Base-by-base conservation (phyloP, 1,140 invertebrate species). In the Antheraea mylitta region DNA sequence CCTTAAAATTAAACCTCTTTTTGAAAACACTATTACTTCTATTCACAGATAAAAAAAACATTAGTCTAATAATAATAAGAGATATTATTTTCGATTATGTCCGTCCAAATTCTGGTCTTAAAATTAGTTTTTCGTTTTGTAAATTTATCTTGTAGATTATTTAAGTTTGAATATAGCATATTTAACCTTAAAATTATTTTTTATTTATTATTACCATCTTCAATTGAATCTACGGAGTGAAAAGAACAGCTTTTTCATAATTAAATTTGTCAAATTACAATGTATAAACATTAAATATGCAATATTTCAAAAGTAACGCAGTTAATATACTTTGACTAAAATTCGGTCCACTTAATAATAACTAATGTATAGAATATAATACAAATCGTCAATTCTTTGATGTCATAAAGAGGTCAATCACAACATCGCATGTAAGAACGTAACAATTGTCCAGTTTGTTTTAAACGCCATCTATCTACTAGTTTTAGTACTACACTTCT, bases 101-200 rank as follows among this genome's bases (percentile, higher is more conserved):
- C 76, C 76, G 76, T 77, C 76, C 76, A 75, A 77, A 72, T 59
- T 77, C 76, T 77, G 76, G 76, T 77, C 76, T 74, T 75, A 19
- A 22, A 16, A 53, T 53, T 53, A 53, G 45, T 53, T 53, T 53
- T 53, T 13, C 2, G 5, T 53, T 53, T 53, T 9, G 11, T 9
- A 42, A 53, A 53, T 16, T 16, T 53, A 53, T 53, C 0, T 0
- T 16, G 11, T 53, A 53, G 11, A 53, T 53, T 16, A 10, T 53
- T n/a, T 53, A 42, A 53, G 45, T 53, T 53, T 53, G 16, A 16
- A 53, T 16, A 53, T 53, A 53, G 16, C 13, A 53, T 53, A 53
- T 16, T 53, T 53, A 53, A 53, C 45, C 45, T 53, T 16, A 5
- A 53, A 53, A 53, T 16, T 11, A 11, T 30, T 30, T 30, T 30